These are phyloP conservation scores for Erebia aethiops DNA, from an alignment of 2,888 invertebrate genomes.

Conservation along the genomic window DNA sequence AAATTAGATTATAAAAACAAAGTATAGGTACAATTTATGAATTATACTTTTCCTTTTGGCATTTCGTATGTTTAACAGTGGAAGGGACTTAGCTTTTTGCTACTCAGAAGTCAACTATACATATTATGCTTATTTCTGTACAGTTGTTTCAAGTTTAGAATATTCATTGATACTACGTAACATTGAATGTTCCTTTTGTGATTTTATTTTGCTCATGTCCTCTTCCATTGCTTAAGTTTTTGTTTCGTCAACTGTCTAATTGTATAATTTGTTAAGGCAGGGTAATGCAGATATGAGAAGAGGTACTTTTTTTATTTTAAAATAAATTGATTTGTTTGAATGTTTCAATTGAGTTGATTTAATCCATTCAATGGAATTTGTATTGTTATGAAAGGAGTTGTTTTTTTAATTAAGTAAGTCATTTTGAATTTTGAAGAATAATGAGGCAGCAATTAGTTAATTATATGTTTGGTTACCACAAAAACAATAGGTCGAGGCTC, in stretches of 20 bases:
- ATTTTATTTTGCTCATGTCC: constrained; percentile 78
- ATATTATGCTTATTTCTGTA: constrained; percentile 43
- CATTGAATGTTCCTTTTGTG: constrained; percentile 71
- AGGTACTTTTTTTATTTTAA: constrained; percentile 76
- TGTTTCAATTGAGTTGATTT: constrained; percentile 80
- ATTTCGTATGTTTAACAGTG: constrained; percentile 71
- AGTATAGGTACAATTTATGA: constrained; percentile 83
- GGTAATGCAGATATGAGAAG: constrained; percentile 81
- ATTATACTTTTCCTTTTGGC: constrained; percentile 82
- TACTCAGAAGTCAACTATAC: constrained; percentile 58
- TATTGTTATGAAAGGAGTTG: constrained; percentile 80
- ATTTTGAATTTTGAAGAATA: constrained; percentile 71
- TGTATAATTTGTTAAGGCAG: constrained; percentile 81
- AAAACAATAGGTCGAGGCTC: constrained; percentile 76
- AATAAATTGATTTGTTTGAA: constrained; percentile 78
- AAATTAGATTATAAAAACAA: constrained; percentile 81
- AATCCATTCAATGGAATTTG: constrained; percentile 80
- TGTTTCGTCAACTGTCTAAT: constrained; percentile 77
- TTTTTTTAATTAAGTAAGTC: constrained; percentile 75
- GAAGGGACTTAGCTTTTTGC: constrained; percentile 67
- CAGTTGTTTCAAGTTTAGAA: constrained; percentile 44
- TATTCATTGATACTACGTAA: constrained; percentile 55
- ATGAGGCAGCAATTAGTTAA: constrained; percentile 78
- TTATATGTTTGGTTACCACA: constrained; percentile 75
- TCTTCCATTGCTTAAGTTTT: constrained; percentile 74